These are phyloP conservation scores for Ctenicera cuprea DNA, from an alignment of 2,888 invertebrate genomes.

Conservation along the genomic window DNA sequence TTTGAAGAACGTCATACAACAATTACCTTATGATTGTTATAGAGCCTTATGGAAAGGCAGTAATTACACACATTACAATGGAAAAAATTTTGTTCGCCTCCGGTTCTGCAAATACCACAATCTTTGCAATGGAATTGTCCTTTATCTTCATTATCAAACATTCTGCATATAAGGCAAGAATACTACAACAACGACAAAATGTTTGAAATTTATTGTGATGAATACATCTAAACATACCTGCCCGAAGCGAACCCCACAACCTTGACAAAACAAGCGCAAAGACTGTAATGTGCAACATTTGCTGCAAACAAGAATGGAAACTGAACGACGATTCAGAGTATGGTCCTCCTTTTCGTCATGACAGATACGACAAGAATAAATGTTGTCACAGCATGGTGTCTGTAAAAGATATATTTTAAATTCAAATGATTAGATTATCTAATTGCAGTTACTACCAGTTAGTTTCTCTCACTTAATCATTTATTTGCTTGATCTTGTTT, in stretches of 20 bases:
- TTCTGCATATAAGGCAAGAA: conserved; percentile 85
- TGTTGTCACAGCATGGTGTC: conserved; percentile 89
- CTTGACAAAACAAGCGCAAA: conserved; percentile 82
- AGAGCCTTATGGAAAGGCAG: conserved; percentile 84
- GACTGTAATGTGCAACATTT: conserved; percentile 84
- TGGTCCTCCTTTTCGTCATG: conserved; percentile 88
- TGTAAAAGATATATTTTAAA: conserved; percentile 69
- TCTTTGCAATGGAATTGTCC: conserved; percentile 89
- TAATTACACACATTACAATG: conserved; percentile 90
- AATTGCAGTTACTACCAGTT: no score
- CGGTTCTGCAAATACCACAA: conserved; percentile 89
- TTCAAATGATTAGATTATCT: no score
- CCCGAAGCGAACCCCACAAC: conserved; percentile 82
- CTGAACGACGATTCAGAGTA: conserved; percentile 84
- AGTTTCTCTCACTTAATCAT: no score
- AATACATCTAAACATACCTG: conserved; percentile 73
- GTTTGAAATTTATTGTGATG: not conserved
- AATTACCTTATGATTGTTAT: conserved; percentile 84
- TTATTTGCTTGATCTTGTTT: no score
- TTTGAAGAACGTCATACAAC: not conserved
- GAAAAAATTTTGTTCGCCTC: conserved; percentile 86
- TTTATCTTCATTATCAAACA: conserved; percentile 89
- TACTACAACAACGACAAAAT: conserved; percentile 74
- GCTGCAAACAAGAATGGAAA: conserved; percentile 84
- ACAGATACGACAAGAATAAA: conserved; percentile 88